phyloP scores from a whole-genome alignment of 2,797 vertebrate species.

The Sarcoramphus papa region DNA sequence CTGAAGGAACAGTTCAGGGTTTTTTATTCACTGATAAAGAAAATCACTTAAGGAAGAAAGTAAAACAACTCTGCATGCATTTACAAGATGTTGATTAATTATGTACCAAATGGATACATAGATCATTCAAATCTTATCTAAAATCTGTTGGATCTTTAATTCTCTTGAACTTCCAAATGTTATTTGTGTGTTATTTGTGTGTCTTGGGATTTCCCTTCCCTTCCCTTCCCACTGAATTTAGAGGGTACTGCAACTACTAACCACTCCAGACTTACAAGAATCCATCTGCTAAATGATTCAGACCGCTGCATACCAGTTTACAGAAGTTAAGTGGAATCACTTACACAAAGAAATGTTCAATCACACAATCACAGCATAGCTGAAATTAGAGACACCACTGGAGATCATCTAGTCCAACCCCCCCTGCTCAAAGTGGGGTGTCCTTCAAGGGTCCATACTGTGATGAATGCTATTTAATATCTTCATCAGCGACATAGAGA shows the following conservation, averaged over 20 bases:
- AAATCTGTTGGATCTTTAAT: not conserved
- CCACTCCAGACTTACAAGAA: not conserved
- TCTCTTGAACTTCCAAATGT: not conserved
- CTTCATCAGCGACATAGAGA: not conserved
- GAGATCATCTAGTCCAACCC: not conserved
- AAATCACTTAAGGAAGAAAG: not conserved
- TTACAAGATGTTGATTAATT: not conserved
- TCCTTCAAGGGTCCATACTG: not conserved
- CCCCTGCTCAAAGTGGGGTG: fast-evolving
- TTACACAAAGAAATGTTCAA: not conserved
- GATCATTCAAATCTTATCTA: not conserved
- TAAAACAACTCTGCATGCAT: not conserved
- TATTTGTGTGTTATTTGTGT: not conserved
- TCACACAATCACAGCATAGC: not conserved
- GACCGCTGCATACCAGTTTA: not conserved
- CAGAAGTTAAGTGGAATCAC: not conserved
- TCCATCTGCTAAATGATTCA: not conserved
- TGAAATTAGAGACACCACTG: not conserved
- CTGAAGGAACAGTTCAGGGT: not conserved
- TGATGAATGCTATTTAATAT: not conserved
- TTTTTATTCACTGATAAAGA: not conserved
- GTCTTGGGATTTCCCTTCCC: not conserved
- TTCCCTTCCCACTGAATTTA: no score
- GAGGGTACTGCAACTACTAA: not conserved
- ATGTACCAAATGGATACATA: not conserved